Base-by-base conservation (phyloP, 2,113 vertebrate species). In the Phylloscopus trochiloides region DNA sequence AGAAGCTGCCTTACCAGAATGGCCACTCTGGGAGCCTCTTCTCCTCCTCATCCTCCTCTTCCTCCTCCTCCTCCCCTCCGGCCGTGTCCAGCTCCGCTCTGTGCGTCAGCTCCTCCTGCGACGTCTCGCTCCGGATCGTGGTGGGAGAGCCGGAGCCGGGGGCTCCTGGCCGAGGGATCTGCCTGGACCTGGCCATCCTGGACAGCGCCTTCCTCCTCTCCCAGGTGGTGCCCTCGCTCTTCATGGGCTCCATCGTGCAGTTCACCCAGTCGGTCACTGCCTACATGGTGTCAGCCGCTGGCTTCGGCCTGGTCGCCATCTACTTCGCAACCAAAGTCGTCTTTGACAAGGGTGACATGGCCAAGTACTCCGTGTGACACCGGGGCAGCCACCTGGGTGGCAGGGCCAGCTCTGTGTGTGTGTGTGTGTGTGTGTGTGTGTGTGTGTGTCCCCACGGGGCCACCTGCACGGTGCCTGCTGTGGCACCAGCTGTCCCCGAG, bases 151-250 rank as follows among this genome's bases (percentile, higher is more conserved):
- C 92, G 0, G 98, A 98, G 45, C 36, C 92, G 2, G 80, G 74
- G 17, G 31, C 91, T 10, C 58, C 97, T 0, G 96, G 95, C 71
- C 96, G 98, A 14, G 99, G 98, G 38, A 98, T 99, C 94, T 98
- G 99, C 95, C 91, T 98, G 94, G 99, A 99, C 97, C 95, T 99
- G 10, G 99, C 99, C 71, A 97, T 99, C 90, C 91, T 99, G 96
- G 99, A 99, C 97, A 99, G 99, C 51, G 98, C 98, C 17, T 98
- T 98, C 93, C 97, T 99, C 29, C 98, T 99, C 68, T 99, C 99
- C 28, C 99, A 99, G 97, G 98, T 99, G 25, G 95, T 98, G 50
- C 98, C 98, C 0, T 99, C 99, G 12, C 98, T 99, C 40, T 52
- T 98, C 55, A 98, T 99, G 98, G 98, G 99, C 45, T 98, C 97